Evolutionary conservation across 2,797 vertebrate species (phyloP).

Genomic region (Danio kyathit): DNA sequence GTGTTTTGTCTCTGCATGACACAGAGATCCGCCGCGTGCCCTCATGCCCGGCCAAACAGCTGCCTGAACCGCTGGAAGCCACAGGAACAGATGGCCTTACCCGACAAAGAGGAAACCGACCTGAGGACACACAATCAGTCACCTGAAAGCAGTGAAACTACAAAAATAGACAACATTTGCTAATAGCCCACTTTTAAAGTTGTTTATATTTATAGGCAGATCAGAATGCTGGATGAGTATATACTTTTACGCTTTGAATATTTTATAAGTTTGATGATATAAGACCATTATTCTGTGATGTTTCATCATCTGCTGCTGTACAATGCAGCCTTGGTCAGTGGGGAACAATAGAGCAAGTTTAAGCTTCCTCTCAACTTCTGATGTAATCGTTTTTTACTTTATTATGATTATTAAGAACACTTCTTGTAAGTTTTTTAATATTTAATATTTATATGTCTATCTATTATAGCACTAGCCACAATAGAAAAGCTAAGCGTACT

Average conservation of each 20-base stretch:
- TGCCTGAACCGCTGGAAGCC: slow-evolving; percentile 70
- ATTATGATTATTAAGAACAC: neutral
- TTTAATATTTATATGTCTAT: neutral
- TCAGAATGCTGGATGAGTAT: neutral
- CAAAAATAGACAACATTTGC: neutral
- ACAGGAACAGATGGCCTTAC: slow-evolving; percentile 66
- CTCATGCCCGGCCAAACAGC: slow-evolving; percentile 67
- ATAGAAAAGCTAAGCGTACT: neutral
- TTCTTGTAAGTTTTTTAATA: neutral
- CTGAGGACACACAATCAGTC: slow-evolving; percentile 35
- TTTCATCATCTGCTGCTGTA: neutral
- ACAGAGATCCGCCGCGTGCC: slow-evolving; percentile 53
- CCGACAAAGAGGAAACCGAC: slow-evolving; percentile 51
- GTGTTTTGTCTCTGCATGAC: slow-evolving; percentile 67
- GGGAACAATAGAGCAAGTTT: neutral
- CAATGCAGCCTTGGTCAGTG: neutral
- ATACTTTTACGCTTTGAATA: too few relatives aligned
- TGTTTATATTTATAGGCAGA: neutral
- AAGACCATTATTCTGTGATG: neutral
- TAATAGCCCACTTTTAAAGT: neutral
- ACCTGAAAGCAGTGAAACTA: slow-evolving; percentile 16
- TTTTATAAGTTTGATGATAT: neutral
- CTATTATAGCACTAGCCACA: neutral
- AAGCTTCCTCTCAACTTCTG: neutral
- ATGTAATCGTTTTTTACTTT: neutral